Percentiles rank a stretch among this genome's conserved stretches.
These are phyloP conservation scores for Galemys pyrenaicus DNA, from an alignment of 2,113 vertebrate genomes.

Conservation along the genomic window DNA sequence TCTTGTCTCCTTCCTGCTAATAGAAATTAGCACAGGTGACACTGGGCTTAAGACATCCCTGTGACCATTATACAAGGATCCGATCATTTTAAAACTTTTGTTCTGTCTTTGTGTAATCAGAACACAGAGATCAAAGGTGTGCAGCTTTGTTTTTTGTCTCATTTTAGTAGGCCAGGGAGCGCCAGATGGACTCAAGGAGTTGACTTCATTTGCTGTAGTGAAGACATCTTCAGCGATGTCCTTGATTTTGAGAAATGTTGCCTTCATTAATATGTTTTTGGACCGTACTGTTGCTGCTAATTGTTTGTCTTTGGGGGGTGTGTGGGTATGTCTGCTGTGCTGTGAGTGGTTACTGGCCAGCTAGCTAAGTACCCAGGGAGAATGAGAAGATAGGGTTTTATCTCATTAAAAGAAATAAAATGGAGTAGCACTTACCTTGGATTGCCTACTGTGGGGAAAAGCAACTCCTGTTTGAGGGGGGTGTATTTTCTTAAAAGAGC, in stretches of 20 bases:
- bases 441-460: not conserved
- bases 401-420: not conserved
- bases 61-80: not conserved
- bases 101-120: not conserved
- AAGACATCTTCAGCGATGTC: not conserved
- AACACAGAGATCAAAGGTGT: not conserved
- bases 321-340: not conserved
- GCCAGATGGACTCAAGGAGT: not conserved
- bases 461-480: not conserved
- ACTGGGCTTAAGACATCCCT: not conserved
- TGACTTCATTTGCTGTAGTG: not conserved
- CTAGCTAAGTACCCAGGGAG: not conserved
- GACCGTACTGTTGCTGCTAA: not conserved
- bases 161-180: not conserved
- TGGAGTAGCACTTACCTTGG: not conserved
- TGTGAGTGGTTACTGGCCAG: not conserved
- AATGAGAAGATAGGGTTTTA: not conserved
- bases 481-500: not conserved
- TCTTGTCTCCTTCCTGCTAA: not conserved
- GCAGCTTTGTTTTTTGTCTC: not conserved
- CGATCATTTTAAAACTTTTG: not conserved
- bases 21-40: not conserved
- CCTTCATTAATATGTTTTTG: not conserved
- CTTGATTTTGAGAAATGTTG: not conserved
- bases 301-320: not conserved